Evolutionary conservation across 2,888 invertebrate species (phyloP), one percentile per base, ranked within the genome.

Genomic region (Operophtera brumata): DNA sequence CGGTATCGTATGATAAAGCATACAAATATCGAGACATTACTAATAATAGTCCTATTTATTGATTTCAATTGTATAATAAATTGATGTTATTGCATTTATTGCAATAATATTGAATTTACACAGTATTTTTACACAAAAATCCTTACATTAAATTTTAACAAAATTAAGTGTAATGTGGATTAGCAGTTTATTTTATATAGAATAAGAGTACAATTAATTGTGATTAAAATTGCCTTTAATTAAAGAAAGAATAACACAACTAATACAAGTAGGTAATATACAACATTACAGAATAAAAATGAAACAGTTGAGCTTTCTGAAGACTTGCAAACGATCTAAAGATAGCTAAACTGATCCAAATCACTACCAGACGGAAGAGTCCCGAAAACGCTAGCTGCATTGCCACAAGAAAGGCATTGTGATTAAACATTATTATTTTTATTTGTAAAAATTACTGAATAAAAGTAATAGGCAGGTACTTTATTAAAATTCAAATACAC

Each of bases 1-100:
- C 54, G 8, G 25, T 47, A 53, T 53, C 40, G 52, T 62, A 62
- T 57, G 35, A 41, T 47, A 47, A 11, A 40, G 7, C 28, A 52
- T 48, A 57, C 45, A 36, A 43, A 10, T 34, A 41, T 45, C 11
- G 44, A 58, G 41, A 39, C 35, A 42, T 34, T 30, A 10, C 25
- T 47, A 42, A 39, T 44, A 53, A 41, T 14, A 14, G 26, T 4
- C 14, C 7, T 37, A 9, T 37, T 7, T 37, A n/a, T 12, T 37
- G 9, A 8, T 13, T 7, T 37, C 11, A 13, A 37, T 37, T 8
- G 8, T 36, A 25, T 6, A 3, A 39, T n/a, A 28, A 41, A 47
- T 47, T 47, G 9, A 10, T 39, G 37, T 39, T 39, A 30, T 47
- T 47, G 39, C 37, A 30, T 32, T 14, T 20, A 7, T 9, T 47